Conservation (phyloP, 2,888 invertebrate genomes). For the Ormyrus nitidulus region DNA sequence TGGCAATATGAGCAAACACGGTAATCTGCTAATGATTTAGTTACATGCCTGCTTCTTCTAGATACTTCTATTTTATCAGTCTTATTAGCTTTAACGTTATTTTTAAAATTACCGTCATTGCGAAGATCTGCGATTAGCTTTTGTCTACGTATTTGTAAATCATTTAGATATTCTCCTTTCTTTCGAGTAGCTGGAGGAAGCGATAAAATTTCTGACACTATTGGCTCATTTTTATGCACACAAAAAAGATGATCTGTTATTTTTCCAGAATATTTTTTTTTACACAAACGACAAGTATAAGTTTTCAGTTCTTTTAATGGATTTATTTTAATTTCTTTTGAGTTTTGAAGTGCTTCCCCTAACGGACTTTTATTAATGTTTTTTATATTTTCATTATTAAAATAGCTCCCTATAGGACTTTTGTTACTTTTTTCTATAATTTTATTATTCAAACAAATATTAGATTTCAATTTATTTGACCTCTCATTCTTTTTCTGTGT, state of each 20-base stretch:
- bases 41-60: not conserved
- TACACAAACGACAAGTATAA: conserved; percentile 3
- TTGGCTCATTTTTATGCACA: not conserved
- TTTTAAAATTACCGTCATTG: not conserved
- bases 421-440: too few relatives aligned
- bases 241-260: conserved; percentile 2
- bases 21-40: not conserved
- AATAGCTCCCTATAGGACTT: too few relatives aligned
- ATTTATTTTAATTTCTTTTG: not conserved
- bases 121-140: not conserved
- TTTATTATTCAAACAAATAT: too few relatives aligned
- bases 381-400: too few relatives aligned
- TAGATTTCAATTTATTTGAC: too few relatives aligned
- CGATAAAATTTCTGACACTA: not conserved
- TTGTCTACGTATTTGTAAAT: not conserved
- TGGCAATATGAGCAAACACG: conserved; percentile 2
- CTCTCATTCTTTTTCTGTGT: too few relatives aligned
- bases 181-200: not conserved
- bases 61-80: not conserved
- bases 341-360: not conserved
- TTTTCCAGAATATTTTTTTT: not conserved
- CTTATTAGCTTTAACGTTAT: not conserved
- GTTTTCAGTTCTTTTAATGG: not conserved
- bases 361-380: not conserved
- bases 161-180: not conserved